Percentiles rank a stretch among this genome's conserved stretches.
Conservation (phyloP, 2,113 vertebrate genomes). For the Sapajus apella region DNA sequence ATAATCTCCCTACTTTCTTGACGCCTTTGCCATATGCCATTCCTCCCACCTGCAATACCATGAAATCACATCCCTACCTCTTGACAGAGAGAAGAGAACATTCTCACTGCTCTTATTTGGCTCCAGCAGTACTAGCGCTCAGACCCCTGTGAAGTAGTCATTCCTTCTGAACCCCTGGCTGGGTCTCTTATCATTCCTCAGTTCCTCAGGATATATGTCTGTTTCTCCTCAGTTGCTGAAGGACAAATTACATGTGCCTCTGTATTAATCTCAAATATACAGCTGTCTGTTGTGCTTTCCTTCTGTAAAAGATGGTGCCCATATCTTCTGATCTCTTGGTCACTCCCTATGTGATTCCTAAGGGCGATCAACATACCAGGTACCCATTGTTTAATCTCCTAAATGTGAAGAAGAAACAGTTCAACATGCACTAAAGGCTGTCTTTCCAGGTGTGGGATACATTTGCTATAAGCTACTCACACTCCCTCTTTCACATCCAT, state of each 20-base stretch:
- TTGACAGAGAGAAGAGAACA: not conserved
- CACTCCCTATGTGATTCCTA: not conserved
- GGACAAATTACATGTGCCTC: conserved; percentile 4
- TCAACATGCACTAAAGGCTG: not conserved
- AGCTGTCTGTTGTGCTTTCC: not conserved
- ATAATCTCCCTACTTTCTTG: not conserved
- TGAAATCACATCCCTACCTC: not conserved
- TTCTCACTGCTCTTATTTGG: not conserved
- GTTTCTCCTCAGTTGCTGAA: not conserved
- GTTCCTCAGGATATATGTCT: not conserved
- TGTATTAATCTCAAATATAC: not conserved
- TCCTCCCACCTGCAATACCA: not conserved
- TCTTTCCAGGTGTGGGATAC: not conserved
- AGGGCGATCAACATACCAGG: not conserved
- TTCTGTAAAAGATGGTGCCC: not conserved
- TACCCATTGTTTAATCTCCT: not conserved
- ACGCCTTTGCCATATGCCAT: not conserved
- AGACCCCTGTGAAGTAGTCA: not conserved
- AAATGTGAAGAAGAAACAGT: not conserved
- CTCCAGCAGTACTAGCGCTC: not conserved
- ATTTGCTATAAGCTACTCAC: not conserved
- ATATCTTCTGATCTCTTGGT: not conserved
- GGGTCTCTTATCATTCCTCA: not conserved
- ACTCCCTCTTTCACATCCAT: not conserved
- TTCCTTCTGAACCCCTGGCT: not conserved